Evolutionary conservation across 23 tunicate species (phyloP).

Genomic region (Halocynthia roretzi): DNA sequence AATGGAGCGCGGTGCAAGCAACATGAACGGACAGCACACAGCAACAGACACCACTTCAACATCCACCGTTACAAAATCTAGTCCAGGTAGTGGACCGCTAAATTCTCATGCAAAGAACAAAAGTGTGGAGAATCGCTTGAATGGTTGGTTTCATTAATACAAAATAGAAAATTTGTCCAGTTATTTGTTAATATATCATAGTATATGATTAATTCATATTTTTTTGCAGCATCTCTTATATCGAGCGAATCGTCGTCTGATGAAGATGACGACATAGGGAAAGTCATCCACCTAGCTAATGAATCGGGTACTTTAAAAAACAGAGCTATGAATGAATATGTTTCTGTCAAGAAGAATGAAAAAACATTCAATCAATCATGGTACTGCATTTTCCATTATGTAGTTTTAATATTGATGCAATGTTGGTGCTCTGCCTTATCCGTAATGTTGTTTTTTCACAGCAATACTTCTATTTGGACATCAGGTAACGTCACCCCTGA

Average conservation of each 20-base stretch:
- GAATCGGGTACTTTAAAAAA: conserved; percentile 5
- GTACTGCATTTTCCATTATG: neutral
- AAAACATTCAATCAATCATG: neutral
- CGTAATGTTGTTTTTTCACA: neutral
- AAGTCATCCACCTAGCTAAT: conserved; percentile 4
- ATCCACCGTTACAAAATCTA: conserved; percentile 4
- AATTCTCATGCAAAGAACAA: conserved; percentile 15
- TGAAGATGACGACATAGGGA: neutral
- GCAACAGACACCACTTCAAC: neutral
- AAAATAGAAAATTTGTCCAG: too few relatives aligned
- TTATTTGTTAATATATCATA: too few relatives aligned
- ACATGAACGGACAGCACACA: neutral
- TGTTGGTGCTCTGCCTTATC: neutral
- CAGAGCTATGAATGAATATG: neutral
- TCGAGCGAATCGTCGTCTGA: conserved; percentile 1
- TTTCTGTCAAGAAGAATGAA: neutral
- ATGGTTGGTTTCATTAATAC: too few relatives aligned
- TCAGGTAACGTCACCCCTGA: conserved; percentile 34
- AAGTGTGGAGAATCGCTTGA: neutral
- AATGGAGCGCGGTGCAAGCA: too few relatives aligned
- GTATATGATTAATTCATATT: too few relatives aligned
- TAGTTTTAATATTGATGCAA: neutral
- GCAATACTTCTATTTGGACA: conserved; percentile 40
- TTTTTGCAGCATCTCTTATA: neutral
- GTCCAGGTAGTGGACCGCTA: conserved; percentile 7